Percentiles rank a stretch among this genome's conserved stretches.
Evolutionary conservation across 2,797 vertebrate species (phyloP).

Genomic region (Gallinago stenura): DNA sequence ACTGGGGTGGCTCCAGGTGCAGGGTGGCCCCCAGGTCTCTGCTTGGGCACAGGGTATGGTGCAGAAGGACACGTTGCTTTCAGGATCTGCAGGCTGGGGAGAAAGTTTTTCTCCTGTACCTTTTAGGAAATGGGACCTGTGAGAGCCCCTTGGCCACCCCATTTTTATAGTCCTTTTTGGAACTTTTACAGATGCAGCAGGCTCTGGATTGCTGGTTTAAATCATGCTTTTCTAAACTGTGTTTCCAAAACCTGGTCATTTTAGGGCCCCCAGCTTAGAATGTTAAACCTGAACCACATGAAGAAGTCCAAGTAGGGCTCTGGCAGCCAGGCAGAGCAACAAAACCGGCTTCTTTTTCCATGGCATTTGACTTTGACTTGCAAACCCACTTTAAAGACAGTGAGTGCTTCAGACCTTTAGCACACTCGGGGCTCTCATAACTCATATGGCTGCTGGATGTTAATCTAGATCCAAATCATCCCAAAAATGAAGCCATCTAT

Average conservation of each 20-base stretch:
- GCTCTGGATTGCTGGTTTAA: neutral
- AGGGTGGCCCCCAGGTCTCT: neutral
- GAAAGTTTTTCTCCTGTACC: neutral
- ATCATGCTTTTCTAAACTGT: neutral
- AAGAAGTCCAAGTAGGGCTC: neutral
- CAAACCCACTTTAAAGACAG: neutral
- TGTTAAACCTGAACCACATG: neutral
- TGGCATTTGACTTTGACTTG: neutral
- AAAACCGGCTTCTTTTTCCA: neutral
- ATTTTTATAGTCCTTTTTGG: neutral
- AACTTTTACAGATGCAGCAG: neutral
- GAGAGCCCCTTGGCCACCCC: neutral
- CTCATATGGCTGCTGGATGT: neutral
- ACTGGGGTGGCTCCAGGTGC: neutral
- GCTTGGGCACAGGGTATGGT: accelerated
- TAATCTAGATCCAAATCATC: conserved; percentile 15
- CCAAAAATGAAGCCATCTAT: neutral
- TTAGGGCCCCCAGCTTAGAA: neutral
- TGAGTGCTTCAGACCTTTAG: neutral
- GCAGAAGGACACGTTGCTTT: neutral
- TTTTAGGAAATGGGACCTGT: neutral
- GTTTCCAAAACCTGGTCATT: neutral
- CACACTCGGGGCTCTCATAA: neutral
- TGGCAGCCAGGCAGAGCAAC: neutral
- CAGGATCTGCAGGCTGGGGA: neutral